Evolutionary conservation across 1,140 invertebrate species (phyloP), one percentile per base, ranked within the genome.

Genomic region (Leptopilina boulardi): DNA sequence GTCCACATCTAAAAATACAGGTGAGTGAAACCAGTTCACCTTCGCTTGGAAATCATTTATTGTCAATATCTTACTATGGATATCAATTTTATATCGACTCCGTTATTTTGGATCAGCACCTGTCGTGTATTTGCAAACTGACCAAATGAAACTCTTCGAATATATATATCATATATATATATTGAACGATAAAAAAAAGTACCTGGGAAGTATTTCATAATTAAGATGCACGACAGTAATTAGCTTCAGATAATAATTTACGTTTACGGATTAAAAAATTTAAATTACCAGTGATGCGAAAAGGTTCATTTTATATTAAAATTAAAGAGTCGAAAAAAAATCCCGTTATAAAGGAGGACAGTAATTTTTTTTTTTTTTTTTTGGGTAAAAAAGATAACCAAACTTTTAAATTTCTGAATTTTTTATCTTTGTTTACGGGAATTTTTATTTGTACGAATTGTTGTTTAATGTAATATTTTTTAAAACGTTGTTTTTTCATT

Each of bases 31-130:
- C 74, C 74, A 70, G 77, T 80, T 80, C 74, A 54, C 75, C 75
- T 80, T 80, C 71, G 15, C n/a, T 41, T 54, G 41, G 78, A 80
- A 82, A 79, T 84, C 82, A 79, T 83, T 84, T 73, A 70, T 75
- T 44, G 75, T 66, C 59, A 70, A 41, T 83, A 86, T 84, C 79
- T 80, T 19, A 34, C 5, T 44, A 51, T 70, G 66, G 70, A 83
- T 4, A 38, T 83, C 79, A 73, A 75, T 81, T 83, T 76, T 77
- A 83, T 81, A 77, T 70, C 74, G 71, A 44, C 59, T 70, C 77
- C 74, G 76, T 73, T 79, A 70, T 75, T 74, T 70, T 26, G 34
- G 70, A 66, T 66, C 66, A 19, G 78, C 84, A 85, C 80, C 83
- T 85, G 82, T 76, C 75, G 77, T 56, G 26, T 66, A 66, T 66